These are phyloP conservation scores for Asarcornis scutulata DNA, from an alignment of 2,113 vertebrate genomes.

Conservation along the genomic window DNA sequence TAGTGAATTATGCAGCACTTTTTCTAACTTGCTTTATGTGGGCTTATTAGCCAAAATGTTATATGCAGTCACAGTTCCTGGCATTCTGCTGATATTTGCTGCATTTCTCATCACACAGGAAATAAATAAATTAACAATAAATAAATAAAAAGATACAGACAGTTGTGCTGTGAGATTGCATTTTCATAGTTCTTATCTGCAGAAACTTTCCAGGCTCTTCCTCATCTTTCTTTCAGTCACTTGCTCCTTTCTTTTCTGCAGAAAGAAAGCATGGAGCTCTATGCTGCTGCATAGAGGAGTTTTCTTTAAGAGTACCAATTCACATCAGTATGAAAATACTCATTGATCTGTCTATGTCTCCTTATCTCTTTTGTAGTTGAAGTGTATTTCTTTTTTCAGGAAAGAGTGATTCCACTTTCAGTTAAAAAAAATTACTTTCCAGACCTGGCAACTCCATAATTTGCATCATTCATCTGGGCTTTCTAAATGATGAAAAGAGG, in stretches of 20 bases:
- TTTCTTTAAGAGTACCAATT: background rate
- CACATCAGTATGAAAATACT: background rate
- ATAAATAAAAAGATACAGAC: background rate
- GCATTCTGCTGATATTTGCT: background rate
- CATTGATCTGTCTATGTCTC: background rate
- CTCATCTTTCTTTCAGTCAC: background rate
- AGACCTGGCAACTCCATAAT: background rate
- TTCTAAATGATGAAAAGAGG: background rate
- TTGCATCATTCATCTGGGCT: background rate
- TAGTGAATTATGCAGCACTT: background rate
- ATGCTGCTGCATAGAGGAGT: background rate
- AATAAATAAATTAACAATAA: too few species aligned
- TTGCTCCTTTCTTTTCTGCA: background rate
- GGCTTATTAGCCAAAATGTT: background rate
- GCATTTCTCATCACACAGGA: background rate
- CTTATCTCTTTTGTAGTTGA: background rate
- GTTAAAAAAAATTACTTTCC: background rate
- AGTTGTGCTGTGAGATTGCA: background rate
- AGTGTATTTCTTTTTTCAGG: background rate
- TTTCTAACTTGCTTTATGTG: background rate
- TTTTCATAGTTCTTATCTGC: background rate
- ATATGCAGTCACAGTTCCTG: background rate
- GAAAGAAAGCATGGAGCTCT: background rate
- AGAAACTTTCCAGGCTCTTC: background rate
- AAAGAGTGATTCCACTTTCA: background rate